Base-by-base conservation (phyloP, 1,140 invertebrate species). In the Dufourea novaeangliae region DNA sequence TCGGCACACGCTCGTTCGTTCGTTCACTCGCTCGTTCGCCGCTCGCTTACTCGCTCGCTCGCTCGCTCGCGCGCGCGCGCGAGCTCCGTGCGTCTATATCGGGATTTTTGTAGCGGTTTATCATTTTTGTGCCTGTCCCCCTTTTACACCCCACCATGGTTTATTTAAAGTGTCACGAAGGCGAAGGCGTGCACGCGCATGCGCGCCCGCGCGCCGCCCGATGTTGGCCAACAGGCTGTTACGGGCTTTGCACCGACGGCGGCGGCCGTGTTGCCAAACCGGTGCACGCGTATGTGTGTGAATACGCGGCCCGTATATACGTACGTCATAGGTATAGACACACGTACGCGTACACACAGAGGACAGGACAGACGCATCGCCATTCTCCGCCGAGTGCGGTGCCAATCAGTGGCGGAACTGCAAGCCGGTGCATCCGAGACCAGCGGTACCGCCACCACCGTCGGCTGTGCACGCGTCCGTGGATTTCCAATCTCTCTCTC, bases 111-210 rank as follows among this genome's bases (percentile, higher is more conserved):
- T 79, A 84, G 76, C 70, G 76, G 82, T 84, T 84, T 83, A 79
- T 84, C 76, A 83, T 84, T 84, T 84, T 79, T 83, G 66, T 83
- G 64, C 61, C 76, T 64, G 66, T 54, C 54, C 76, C 66, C 82
- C 82, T 67, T 71, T 84, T 61, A 29, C 69, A 79, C 77, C 70
- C 77, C 59, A 75, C 76, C 82, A 70, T 74, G 68, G 81, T 84
- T 83, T 84, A 83, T 84, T 84, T 84, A 83, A 84, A 84, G 82
- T 84, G 82, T 84, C 82, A 84, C 82, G 82, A 52, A 83, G 69
- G 73, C 79, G 56, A 83, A 83, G 81, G 82, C 76, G 79, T 78
- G 61, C 66, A 72, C 70, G 66, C 80, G 81, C 80, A 84, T 83
- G 66, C 81, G 76, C 79, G 20, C 57, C 67, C 62, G 66, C 61